These are phyloP conservation scores for Odontesthes bonariensis DNA, from an alignment of 2,113 vertebrate genomes.

Conservation along the genomic window DNA sequence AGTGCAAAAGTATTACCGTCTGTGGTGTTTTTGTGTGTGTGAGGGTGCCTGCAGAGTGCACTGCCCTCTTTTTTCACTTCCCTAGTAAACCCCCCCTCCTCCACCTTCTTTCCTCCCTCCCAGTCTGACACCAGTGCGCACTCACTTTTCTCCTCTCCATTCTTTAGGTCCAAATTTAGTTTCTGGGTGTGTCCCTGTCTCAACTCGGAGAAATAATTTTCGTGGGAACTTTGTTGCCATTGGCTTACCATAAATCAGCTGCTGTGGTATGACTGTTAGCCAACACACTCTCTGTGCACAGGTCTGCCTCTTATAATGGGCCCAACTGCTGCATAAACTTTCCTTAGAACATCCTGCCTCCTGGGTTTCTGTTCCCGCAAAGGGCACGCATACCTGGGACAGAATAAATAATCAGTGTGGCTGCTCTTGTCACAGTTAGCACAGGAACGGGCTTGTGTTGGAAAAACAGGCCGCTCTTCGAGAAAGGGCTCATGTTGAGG, in stretches of 20 bases:
- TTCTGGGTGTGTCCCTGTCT: constrained; percentile 84
- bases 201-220: constrained; percentile 84
- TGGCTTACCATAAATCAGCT: constrained; percentile 91
- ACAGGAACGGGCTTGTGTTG: constrained; percentile 57
- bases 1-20: neutral
- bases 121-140: constrained; percentile 32
- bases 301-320: constrained; percentile 1
- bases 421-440: constrained; percentile 87
- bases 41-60: constrained; percentile 57
- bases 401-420: constrained; percentile 87
- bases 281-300: neutral
- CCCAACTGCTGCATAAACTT: constrained; percentile 80
- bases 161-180: constrained; percentile 33
- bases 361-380: constrained; percentile 63
- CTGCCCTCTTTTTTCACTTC: constrained; percentile 44
- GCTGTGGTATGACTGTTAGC: constrained; percentile 82
- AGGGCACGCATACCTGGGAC: constrained; percentile 44
- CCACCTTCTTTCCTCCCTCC: neutral
- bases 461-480: constrained; percentile 4
- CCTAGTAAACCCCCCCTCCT: constrained; percentile 11
- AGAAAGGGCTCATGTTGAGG: constrained; percentile 17
- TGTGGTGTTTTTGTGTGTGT: constrained; percentile 25
- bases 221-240: constrained; percentile 87
- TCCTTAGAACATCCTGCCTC: constrained; percentile 84
- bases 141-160: constrained; percentile 33